phyloP scores from a whole-genome alignment of 2,888 invertebrate species.

The Drosophila flavopinicola region DNA sequence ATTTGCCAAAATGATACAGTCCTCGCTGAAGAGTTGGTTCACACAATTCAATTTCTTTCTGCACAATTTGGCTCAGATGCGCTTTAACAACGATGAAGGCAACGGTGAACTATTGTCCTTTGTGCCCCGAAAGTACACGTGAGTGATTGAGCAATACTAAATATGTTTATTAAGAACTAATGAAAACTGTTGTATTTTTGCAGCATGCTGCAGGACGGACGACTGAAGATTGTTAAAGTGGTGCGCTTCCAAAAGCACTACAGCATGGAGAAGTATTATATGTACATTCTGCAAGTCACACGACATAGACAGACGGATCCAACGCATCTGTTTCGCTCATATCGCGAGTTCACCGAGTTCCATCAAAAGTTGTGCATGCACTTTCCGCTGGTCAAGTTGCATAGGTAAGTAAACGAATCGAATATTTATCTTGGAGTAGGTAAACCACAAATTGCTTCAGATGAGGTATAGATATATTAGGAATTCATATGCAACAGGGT shows the following conservation, averaged over 20 bases:
- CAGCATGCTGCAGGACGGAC: slow-evolving; percentile 95
- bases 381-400: slow-evolving; percentile 95
- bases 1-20: slow-evolving; percentile 97
- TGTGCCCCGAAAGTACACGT: slow-evolving; percentile 97
- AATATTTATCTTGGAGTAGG: background rate
- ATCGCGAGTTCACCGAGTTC: slow-evolving; percentile 98
- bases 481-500: too few species aligned
- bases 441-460: too few species aligned
- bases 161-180: background rate
- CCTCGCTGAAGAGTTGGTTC: slow-evolving; percentile 95
- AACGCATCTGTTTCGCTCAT: slow-evolving; percentile 95
- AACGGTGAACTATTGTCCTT: slow-evolving; percentile 94
- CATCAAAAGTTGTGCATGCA: slow-evolving; percentile 96
- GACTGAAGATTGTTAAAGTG: slow-evolving; percentile 92
- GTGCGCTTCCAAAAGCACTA: slow-evolving; percentile 97
- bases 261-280: slow-evolving; percentile 98
- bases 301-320: slow-evolving; percentile 94
- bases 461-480: background rate
- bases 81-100: slow-evolving; percentile 94
- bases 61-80: slow-evolving; percentile 96
- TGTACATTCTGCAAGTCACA: slow-evolving; percentile 93
- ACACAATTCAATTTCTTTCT: slow-evolving; percentile 99
- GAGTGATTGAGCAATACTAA: slow-evolving; percentile 82
- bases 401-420: slow-evolving; percentile 88
- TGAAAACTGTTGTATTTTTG: slow-evolving; percentile 25